Base-by-base conservation (phyloP, 2,888 invertebrate species). In the Pollenia labialis region DNA sequence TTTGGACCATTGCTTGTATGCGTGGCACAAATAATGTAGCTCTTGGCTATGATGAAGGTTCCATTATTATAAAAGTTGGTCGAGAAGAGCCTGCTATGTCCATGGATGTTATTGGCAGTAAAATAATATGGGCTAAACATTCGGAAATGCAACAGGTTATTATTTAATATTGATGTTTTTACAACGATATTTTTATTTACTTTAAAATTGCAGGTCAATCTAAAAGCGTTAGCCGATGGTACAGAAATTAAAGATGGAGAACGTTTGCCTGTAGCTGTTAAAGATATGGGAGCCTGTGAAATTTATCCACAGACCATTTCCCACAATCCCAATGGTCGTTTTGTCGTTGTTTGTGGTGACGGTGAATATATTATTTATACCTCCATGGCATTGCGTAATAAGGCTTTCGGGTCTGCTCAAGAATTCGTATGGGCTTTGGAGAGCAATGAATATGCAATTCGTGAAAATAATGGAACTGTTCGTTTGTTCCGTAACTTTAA, bases 301-400 rank as follows among this genome's bases (percentile, higher is more conserved):
- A 99, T 99, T 88, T 99, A 99, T 93, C 99, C 99, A 0, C 99
- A 99, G 92, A 99, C 98, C 0, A 98, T 99, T 88, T 97, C 97
- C 44, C 99, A 99, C 93, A 99, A 99, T 94, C 99, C 99, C 0
- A 99, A 99, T 93, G 99, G 99, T 16, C 96, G 98, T 44, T 96
- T 96, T 88, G 95, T 95, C 6, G 99, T 99, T 0, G 99, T 99
- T 2, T 99, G 99, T 92, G 99, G 99, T 1, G 99, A 99, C 93
- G 99, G 99, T 14, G 99, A 99, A 93, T 99, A 99, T 93, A 99
- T 99, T 69, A 99, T 99, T 90, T 99, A 99, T 94, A 99, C 99
- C 0, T 98, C 99, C 0, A 99, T 99, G 99, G 99, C 99, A 0
- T 94, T 99, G 88, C 95, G 99, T 75, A 99, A 99, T 93, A 99